Base-by-base conservation (phyloP, 2,113 vertebrate genomes). In the Alligator mississippiensis region DNA sequence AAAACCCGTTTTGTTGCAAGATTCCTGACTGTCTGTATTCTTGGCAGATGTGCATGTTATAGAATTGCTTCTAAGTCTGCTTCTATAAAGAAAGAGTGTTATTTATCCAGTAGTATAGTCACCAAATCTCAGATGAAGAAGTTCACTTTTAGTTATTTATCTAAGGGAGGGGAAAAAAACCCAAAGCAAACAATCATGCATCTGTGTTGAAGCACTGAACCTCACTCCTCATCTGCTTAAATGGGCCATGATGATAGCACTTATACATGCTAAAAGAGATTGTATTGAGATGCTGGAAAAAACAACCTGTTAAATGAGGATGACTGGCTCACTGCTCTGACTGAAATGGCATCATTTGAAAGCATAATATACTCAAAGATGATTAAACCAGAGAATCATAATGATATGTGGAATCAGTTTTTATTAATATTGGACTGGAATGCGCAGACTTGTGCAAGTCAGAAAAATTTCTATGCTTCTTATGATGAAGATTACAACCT, bases 341-440 rank as follows among this genome's bases (percentile, higher is more conserved):
- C 80, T 30, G 1, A 92, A 95, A 96, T 72, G 62, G 86, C 84
- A 87, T 82, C 91, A 62, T 95, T 95, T 90, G 94, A 93, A 62
- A 91, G 87, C 90, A 93, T 9, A 82, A 91, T 68, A 79, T 64
- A 1, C 88, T 95, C 80, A 28, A 87, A 93, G 90, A 96, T 95
- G 88, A 97, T 97, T 96, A 97, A 97, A 90, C 85, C 1, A 9
- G 90, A 88, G 85, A 90, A 94, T 74, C 47, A 77, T 93, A 96
- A 91, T 95, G 96, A 94, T 93, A 93, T 59, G 87, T 74, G 63
- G 93, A 95, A 93, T 85, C 75, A 86, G 87, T 92, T 92, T 95
- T 96, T 95, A 86, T 88, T 92, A 95, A 92, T 92, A 90, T 61
- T 78, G 91, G 85, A 59, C 86, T 95, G 80, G 93, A 95, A 90